These are phyloP conservation scores for Drosophila lacertosa DNA, from an alignment of 1,140 invertebrate species.

Conservation along the genomic window DNA sequence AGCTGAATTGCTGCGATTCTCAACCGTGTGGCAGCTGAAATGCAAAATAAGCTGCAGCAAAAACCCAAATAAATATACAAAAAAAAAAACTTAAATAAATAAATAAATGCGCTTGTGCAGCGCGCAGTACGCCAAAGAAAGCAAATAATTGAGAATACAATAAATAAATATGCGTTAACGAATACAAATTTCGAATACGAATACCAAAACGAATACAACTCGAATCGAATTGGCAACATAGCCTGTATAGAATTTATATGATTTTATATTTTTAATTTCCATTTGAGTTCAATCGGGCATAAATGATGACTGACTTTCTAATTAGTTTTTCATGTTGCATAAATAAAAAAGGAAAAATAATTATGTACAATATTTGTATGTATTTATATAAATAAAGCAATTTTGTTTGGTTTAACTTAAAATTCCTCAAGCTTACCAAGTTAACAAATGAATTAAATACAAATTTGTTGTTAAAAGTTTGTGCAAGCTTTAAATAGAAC, in stretches of 20 bases:
- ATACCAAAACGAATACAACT: not conserved
- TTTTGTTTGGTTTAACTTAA: not conserved
- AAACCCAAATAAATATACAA: conserved; percentile 27
- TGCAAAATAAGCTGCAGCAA: conserved; percentile 54
- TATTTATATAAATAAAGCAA: too few species aligned
- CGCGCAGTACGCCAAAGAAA: conserved; percentile 20
- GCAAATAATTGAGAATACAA: conserved; percentile 15
- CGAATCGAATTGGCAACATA: too few species aligned
- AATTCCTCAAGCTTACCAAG: not conserved
- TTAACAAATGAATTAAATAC: conserved; percentile 1
- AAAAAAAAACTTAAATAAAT: conserved; percentile 50
- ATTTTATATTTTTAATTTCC: too few species aligned
- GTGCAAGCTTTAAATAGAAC: not conserved
- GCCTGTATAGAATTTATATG: too few species aligned
- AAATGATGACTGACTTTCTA: too few species aligned
- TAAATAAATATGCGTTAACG: conserved; percentile 14
- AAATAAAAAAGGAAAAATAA: too few species aligned
- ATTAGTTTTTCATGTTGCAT: too few species aligned
- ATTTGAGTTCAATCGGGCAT: too few species aligned
- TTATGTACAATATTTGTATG: too few species aligned
- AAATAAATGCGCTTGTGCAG: conserved; percentile 5
- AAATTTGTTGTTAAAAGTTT: not conserved
- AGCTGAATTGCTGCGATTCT: conserved; percentile 72
- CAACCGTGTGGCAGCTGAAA: conserved; percentile 60
- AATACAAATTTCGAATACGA: not conserved